A percentile compares a stretch with the other conserved stretches of the same genome.
phyloP scores from a whole-genome alignment of 1,140 invertebrate genomes.

The Sitophilus oryzae region DNA sequence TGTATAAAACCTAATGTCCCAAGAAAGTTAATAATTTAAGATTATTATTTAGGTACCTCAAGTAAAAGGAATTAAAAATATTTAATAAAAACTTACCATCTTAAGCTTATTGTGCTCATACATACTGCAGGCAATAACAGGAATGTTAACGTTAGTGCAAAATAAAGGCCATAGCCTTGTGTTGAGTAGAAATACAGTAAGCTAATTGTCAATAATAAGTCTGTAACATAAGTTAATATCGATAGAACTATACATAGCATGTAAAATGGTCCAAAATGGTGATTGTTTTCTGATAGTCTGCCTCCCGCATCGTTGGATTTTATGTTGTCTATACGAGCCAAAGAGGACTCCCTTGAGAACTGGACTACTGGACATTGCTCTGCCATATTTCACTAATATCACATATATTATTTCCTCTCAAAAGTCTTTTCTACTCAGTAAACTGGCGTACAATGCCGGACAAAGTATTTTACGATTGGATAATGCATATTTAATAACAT shows the following conservation, averaged over 20 bases:
- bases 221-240: slow-evolving; percentile 45
- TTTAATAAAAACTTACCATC: slow-evolving; percentile 42
- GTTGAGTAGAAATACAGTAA: slow-evolving; percentile 45
- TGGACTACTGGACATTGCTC: slow-evolving; percentile 42
- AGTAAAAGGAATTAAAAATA: not conserved
- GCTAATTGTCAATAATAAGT: slow-evolving; percentile 44
- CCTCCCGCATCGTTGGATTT: slow-evolving; percentile 36
- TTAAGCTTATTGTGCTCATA: slow-evolving; percentile 45
- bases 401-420: too few species aligned
- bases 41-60: not conserved
- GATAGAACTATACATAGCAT: slow-evolving; percentile 42
- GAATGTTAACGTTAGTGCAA: slow-evolving; percentile 47
- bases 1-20: too few species aligned
- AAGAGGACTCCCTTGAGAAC: slow-evolving; percentile 41
- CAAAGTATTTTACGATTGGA: too few species aligned
- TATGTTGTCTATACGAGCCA: slow-evolving; percentile 39
- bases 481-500: too few species aligned
- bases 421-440: too few species aligned
- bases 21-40: too few species aligned
- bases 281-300: slow-evolving; percentile 35
- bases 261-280: slow-evolving; percentile 39
- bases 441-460: too few species aligned
- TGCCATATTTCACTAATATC: slow-evolving; percentile 36
- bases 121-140: slow-evolving; percentile 44
- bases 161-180: slow-evolving; percentile 41